A percentile compares a stretch with the other conserved stretches of the same genome.
Conservation (phyloP, 1,140 invertebrate genomes). For the Tetraneura akinire region DNA sequence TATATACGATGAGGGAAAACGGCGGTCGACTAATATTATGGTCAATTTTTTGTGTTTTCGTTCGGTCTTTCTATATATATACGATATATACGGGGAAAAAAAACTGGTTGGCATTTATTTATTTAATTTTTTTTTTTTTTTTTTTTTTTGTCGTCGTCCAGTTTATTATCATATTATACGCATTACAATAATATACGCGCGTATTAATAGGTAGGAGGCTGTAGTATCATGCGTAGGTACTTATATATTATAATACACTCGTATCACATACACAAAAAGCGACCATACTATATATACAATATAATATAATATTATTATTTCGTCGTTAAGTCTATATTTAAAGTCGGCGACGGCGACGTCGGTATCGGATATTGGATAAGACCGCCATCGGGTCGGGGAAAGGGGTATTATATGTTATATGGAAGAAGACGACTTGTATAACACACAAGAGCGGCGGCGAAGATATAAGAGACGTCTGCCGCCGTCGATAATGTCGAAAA, state of each 20-base stretch:
- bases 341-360: background rate
- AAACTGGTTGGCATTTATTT: conserved; percentile 17
- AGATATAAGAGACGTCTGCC: background rate
- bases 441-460: no score
- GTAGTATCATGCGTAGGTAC: no score
- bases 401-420: background rate
- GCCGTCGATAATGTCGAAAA: conserved; percentile 32
- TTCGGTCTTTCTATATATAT: background rate
- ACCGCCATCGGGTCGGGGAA: background rate
- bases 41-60: background rate
- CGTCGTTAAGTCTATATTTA: conserved; percentile 25
- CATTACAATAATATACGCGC: no score
- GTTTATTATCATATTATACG: background rate
- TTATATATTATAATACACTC: no score
- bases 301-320: conserved; percentile 19
- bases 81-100: no score
- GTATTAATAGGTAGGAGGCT: no score
- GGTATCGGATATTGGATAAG: no score
- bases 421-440: background rate
- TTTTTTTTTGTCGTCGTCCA: conserved; percentile 1
- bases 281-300: no score
- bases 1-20: background rate
- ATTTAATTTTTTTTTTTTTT: no score
- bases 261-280: no score
- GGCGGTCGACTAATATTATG: no score